phyloP scores from a whole-genome alignment of 2,797 vertebrate genomes.

The Anomalospiza imberbis region DNA sequence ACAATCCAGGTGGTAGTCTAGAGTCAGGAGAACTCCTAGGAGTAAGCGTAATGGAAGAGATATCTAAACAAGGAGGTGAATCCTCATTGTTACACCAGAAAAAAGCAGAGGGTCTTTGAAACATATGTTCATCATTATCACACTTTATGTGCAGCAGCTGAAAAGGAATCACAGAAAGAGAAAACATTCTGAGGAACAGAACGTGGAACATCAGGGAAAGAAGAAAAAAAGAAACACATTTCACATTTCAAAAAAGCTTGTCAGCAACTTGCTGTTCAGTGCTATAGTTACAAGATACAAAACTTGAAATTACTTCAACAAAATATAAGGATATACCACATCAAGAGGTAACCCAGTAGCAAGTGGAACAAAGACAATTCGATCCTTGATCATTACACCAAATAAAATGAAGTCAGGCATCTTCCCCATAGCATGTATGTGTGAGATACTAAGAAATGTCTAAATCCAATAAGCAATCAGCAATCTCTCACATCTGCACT shows the following conservation, averaged over 20 bases:
- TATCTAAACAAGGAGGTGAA: slow-evolving; percentile 88
- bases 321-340: neutral
- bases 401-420: neutral
- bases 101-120: slow-evolving; percentile 87
- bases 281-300: neutral
- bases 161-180: slow-evolving; percentile 79
- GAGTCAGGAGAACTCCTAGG: slow-evolving; percentile 89
- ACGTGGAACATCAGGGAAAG: neutral
- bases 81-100: slow-evolving; percentile 87
- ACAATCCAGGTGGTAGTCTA: slow-evolving; percentile 83
- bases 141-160: slow-evolving; percentile 87
- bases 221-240: neutral
- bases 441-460: neutral
- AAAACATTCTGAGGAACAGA: slow-evolving; percentile 65
- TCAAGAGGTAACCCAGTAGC: neutral
- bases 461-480: neutral
- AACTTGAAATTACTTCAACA: neutral
- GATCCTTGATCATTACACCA: neutral
- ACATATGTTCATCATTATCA: slow-evolving; percentile 82
- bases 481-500: neutral
- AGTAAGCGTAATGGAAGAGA: slow-evolving; percentile 89
- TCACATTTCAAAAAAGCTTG: neutral
- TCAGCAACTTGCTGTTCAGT: neutral
- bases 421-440: neutral
- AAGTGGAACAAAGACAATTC: neutral